Evolutionary conservation across 2,113 vertebrate species (phyloP).

Genomic region (Toxostoma redivivum): DNA sequence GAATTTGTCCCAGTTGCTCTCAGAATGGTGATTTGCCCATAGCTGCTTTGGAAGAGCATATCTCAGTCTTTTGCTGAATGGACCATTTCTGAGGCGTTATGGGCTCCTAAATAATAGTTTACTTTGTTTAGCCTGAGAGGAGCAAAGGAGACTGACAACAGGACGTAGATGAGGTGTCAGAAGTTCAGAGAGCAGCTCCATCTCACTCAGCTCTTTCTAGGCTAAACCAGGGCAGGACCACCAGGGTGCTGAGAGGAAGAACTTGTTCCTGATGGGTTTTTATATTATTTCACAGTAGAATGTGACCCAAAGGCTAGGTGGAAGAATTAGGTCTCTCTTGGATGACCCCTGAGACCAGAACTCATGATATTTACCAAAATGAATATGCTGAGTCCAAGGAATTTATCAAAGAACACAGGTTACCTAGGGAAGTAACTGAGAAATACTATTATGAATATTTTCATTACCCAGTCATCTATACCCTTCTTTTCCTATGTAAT

Average conservation of each 20-base stretch:
- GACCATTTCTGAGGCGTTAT: not conserved
- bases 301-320: not conserved
- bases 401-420: not conserved
- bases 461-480: not conserved
- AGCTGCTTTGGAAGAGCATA: not conserved
- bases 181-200: not conserved
- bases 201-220: not conserved
- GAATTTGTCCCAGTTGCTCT: not conserved
- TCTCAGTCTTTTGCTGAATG: not conserved
- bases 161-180: fast-evolving
- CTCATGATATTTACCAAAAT: not conserved
- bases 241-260: not conserved
- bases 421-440: not conserved
- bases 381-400: not conserved
- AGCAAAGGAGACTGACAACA: not conserved
- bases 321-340: not conserved
- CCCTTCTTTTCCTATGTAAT: not conserved
- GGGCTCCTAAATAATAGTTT: not conserved
- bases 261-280: not conserved
- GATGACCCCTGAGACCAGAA: not conserved
- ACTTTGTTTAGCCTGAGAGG: not conserved
- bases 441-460: not conserved
- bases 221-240: not conserved
- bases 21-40: not conserved
- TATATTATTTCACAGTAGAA: not conserved